Conservation (phyloP, 2,888 invertebrate species). For the Drosophila macrothrix region DNA sequence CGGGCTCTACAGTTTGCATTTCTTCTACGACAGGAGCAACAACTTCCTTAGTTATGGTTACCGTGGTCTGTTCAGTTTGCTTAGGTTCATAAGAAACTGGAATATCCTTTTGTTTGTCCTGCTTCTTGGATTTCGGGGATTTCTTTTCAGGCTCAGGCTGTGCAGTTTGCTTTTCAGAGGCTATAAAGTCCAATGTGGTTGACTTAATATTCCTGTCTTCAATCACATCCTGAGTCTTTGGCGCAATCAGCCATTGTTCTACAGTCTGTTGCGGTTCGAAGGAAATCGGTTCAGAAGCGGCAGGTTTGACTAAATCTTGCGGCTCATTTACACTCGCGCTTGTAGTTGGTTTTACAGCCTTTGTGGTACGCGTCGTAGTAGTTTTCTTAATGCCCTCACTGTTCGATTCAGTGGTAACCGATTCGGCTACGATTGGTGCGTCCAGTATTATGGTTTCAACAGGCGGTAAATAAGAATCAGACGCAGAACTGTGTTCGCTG, state of each 20-base stretch:
- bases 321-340: constrained; percentile 28
- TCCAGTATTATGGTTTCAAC: constrained; percentile 49
- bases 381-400: constrained; percentile 70
- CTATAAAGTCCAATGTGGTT: constrained; percentile 58
- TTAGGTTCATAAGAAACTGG: constrained; percentile 2
- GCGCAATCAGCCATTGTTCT: constrained; percentile 26
- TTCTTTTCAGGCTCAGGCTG: constrained; percentile 29
- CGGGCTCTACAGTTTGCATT: constrained; percentile 13
- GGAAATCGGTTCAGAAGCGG: background rate
- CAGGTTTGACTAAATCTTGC: background rate
- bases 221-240: background rate
- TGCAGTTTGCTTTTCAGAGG: constrained; percentile 43
- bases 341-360: constrained; percentile 45
- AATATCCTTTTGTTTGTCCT: constrained; percentile 3
- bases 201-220: constrained; percentile 35
- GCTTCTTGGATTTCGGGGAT: constrained; percentile 37
- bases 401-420: constrained; percentile 68
- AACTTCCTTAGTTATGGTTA: background rate
- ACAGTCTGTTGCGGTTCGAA: constrained; percentile 12
- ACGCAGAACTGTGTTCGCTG: constrained; percentile 51
- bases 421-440: constrained; percentile 66
- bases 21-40: constrained; percentile 31
- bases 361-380: constrained; percentile 65
- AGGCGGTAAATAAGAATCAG: constrained; percentile 41
- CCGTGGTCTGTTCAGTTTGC: constrained; percentile 3